Base-by-base conservation (phyloP, 2,888 invertebrate genomes). In the Cheilosia variabilis region DNA sequence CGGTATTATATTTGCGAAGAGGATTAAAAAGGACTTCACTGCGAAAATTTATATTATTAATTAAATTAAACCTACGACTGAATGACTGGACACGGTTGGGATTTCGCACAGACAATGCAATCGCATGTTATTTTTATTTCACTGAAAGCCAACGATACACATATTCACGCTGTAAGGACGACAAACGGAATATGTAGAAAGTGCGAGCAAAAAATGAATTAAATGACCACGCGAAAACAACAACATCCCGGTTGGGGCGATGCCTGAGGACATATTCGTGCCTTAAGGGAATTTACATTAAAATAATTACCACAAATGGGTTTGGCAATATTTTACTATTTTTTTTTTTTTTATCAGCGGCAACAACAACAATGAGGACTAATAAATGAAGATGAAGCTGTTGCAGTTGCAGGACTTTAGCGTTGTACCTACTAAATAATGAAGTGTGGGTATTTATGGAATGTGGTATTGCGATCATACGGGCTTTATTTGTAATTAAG, bases 251-350 rank as follows among this genome's bases (percentile, higher is more conserved):
- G 80, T 75, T 88, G 88, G 88, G 87, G 88, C 87, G 87, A 87
- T 87, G 87, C 84, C 77, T 60, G 79, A 63, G 78, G 79, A 80
- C 81, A 86, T 82, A 79, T 73, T 87, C 65, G 60, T 65, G 55
- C 83, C 91, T 89, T 89, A 88, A 88, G 91, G 91, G 91, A 90
- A 88, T 88, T 88, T 84, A 89, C 91, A 91, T 91, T 91, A 90
- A 87, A 91, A 91, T 91, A 91, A 91, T 91, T 91, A 91, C 90
- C 90, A 87, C 90, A 90, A 91, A 91, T 91, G 90, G 90, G 90
- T 89, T 90, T 89, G 89, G 89, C 89, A 89, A 69, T 71, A 37
- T 47, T 50, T 72, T 60, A 27, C 19, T 13, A 22, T 7, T 47
- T 41, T 24, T 37, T 65, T 37, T 5, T 27, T 27, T 27, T 27